phyloP scores from a whole-genome alignment of 2,113 vertebrate species.

The Benitochromis conjunctus region DNA sequence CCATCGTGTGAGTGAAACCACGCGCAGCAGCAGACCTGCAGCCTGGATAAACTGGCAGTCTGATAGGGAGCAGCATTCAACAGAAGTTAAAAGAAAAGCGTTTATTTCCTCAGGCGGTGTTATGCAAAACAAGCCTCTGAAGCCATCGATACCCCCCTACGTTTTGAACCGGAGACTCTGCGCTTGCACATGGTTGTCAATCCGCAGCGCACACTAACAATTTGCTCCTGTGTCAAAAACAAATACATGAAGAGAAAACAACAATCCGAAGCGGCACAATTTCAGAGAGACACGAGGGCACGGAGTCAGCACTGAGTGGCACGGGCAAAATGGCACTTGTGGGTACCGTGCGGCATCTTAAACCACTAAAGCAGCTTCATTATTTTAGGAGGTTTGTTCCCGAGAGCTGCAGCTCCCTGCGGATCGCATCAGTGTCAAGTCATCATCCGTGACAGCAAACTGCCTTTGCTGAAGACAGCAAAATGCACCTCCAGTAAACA shows the following conservation, averaged over 20 bases:
- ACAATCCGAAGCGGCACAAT: slow-evolving; percentile 35
- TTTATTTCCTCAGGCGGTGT: slow-evolving; percentile 46
- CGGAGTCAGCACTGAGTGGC: neutral
- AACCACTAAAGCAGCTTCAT: slow-evolving; percentile 35
- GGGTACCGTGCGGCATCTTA: slow-evolving; percentile 40
- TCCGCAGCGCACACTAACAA: slow-evolving; percentile 35
- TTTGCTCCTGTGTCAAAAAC: slow-evolving; percentile 48
- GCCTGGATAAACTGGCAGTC: neutral
- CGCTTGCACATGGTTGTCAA: slow-evolving; percentile 44
- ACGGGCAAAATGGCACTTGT: slow-evolving; percentile 24
- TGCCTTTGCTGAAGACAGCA: slow-evolving; percentile 12
- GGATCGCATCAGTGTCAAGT: slow-evolving; percentile 57
- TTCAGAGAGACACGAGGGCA: slow-evolving; percentile 18
- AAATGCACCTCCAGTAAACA: slow-evolving; percentile 16
- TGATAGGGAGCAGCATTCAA: neutral
- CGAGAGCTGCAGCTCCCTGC: slow-evolving; percentile 29
- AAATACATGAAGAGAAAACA: slow-evolving; percentile 52
- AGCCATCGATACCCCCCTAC: slow-evolving; percentile 47
- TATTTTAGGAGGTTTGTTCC: slow-evolving; percentile 49
- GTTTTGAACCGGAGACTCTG: slow-evolving; percentile 38
- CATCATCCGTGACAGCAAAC: slow-evolving; percentile 50
- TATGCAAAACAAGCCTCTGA: slow-evolving; percentile 62
- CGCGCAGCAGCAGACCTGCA: neutral
- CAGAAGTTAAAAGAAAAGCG: neutral
- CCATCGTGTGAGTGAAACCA: neutral